Conservation (phyloP, 2,113 vertebrate species). For the Charadrius vociferus region DNA sequence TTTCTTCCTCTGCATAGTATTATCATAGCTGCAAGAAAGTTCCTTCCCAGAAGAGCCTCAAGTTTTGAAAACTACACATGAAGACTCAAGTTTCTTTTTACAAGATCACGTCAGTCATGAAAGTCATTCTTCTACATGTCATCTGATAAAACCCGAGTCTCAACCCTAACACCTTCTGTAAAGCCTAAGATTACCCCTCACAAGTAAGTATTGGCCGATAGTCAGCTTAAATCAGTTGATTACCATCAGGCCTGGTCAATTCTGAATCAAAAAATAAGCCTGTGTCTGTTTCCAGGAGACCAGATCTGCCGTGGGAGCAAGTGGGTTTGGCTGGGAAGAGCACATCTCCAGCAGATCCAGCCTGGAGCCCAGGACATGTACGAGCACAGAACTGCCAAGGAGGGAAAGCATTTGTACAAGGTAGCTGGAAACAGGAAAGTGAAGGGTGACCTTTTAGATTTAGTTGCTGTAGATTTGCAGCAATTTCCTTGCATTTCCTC, state of each 20-base stretch:
- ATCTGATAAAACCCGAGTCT: fast-evolving
- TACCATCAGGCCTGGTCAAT: neutral
- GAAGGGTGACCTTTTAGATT: neutral
- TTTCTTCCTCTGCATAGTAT: neutral
- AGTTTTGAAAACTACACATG: neutral
- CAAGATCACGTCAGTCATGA: neutral
- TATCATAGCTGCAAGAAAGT: neutral
- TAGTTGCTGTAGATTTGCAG: neutral
- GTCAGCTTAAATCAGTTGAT: neutral
- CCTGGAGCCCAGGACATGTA: neutral
- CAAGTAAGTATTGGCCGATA: neutral
- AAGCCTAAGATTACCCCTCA: neutral
- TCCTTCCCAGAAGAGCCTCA: neutral
- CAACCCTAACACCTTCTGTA: neutral
- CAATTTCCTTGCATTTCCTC: neutral
- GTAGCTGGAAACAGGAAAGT: neutral
- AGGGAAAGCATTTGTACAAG: neutral
- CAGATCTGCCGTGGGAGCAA: neutral
- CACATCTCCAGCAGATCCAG: neutral
- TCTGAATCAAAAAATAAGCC: neutral
- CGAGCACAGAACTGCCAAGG: neutral
- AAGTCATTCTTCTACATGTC: neutral
- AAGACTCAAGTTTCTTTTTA: neutral
- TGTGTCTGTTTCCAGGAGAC: neutral
- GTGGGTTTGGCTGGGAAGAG: neutral